Conservation (phyloP, 2,888 invertebrate species). For the Isotomurus palustris region DNA sequence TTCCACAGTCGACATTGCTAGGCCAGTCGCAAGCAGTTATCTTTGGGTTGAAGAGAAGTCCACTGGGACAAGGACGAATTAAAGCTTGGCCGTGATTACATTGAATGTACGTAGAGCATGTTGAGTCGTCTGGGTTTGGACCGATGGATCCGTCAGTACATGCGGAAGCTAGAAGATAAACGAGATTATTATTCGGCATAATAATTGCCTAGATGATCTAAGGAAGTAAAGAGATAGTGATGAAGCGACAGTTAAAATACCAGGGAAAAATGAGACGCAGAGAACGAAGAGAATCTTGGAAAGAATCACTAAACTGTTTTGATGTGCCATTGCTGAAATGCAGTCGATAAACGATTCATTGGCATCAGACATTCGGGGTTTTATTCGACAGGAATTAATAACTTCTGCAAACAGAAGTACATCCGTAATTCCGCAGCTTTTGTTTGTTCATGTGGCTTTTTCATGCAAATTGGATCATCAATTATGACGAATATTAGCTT, state of each 20-base stretch:
- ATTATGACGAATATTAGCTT: no score
- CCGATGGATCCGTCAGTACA: conserved; percentile 17
- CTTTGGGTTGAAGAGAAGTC: conserved; percentile 22
- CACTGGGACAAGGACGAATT: conserved; percentile 23
- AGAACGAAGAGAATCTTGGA: no score
- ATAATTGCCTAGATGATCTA: not conserved
- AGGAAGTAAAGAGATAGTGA: not conserved
- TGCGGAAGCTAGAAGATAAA: not conserved
- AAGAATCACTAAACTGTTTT: no score
- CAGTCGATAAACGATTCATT: no score
- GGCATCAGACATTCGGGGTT: no score
- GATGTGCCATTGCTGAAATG: no score
- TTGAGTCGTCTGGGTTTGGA: conserved; percentile 15
- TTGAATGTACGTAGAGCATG: conserved; percentile 22
- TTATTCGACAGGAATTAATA: no score
- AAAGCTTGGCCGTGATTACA: conserved; percentile 23
- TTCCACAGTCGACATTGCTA: conserved; percentile 24
- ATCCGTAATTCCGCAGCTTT: no score
- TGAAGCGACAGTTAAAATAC: not conserved
- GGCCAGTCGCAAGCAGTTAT: conserved; percentile 32
- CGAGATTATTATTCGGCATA: not conserved
- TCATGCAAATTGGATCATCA: no score
- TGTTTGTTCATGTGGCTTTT: no score
- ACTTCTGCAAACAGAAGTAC: no score
- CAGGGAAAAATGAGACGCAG: not conserved